Conservation (phyloP, 2,888 invertebrate species). For the Mesorhabditis spiculigera region DNA sequence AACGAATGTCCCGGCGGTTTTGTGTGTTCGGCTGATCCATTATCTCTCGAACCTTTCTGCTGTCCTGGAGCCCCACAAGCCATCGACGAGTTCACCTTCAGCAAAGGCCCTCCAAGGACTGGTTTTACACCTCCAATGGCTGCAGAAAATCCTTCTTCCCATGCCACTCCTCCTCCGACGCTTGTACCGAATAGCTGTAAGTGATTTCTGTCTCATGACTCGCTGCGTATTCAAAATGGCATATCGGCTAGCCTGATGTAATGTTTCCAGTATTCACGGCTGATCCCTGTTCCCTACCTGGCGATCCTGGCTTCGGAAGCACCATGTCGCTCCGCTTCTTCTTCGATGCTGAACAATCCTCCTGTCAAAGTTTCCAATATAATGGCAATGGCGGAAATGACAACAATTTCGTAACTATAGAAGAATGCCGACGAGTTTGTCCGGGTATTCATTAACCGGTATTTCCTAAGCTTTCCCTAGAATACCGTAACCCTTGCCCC, state of each 20-base stretch:
- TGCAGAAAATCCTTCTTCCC: neutral
- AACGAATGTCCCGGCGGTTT: slow-evolving; percentile 13
- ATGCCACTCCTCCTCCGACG: neutral
- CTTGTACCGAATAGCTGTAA: neutral
- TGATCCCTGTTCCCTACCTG: slow-evolving; percentile 29
- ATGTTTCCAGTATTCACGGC: slow-evolving; percentile 6
- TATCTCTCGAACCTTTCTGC: slow-evolving; percentile 7
- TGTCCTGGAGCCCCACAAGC: slow-evolving; percentile 7
- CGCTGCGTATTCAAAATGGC: too few species aligned
- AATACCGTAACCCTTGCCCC: slow-evolving; percentile 50
- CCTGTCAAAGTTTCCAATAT: slow-evolving; percentile 37
- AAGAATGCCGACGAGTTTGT: slow-evolving; percentile 36
- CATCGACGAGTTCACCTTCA: slow-evolving; percentile 6
- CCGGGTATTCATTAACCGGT: slow-evolving; percentile 17
- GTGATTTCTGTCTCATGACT: too few species aligned
- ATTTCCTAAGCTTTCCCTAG: slow-evolving; percentile 18
- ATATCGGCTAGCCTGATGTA: too few species aligned
- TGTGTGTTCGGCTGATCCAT: slow-evolving; percentile 14
- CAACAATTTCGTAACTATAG: slow-evolving; percentile 42
- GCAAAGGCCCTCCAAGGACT: neutral
- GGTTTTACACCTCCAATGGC: slow-evolving; percentile 3
- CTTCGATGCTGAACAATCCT: slow-evolving; percentile 19
- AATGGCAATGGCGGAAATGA: slow-evolving; percentile 39
- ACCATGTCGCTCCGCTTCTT: slow-evolving; percentile 35
- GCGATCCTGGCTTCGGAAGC: slow-evolving; percentile 23